Evolutionary conservation across 2,888 invertebrate genomes (phyloP), one percentile per base, ranked within the genome.

Genomic region (Steinernema scapterisci): DNA sequence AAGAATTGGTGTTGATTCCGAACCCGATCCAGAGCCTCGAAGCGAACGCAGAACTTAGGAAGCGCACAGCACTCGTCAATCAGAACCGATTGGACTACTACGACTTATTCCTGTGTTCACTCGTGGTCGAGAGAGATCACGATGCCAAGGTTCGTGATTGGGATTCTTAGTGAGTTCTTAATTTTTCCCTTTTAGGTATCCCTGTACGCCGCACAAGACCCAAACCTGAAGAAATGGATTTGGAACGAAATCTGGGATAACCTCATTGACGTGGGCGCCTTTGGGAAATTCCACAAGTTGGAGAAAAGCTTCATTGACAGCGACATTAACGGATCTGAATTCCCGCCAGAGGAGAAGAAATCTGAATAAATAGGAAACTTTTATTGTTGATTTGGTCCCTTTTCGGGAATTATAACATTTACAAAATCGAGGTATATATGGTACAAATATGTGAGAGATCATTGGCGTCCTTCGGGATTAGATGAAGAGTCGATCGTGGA

Each of bases 81-180:
- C 76, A 77, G 70, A 77, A 82, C 31, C 74, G 84, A 27, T 70
- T 86, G 25, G 84, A 84, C 70, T 79, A 81, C 73, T 83, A 84
- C 74, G 82, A 85, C 71, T 77, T 83, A 23, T 81, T 79, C 79
- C 79, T 85, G 44, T 82, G 85, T 70, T 82, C 85, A 9, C 73
- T 85, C 21, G 70, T 86, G 0, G 79, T 84, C 1, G 75, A 78
- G 54, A 63, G 77, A n/a, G 74, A 78, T 23, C 79, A 81, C 74
- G 84, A 85, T 54, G 73, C 77, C 27, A 80, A 80, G 73, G 83
- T 83, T 23, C 16, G 76, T 78, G 52, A 19, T 23, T 31, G 7
- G 1, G 38, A 3, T 48, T 48, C 31, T 63, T 25, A 25, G 19
- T 9, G 38, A 3, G 9, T 38, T 38, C 1, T 23, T 52, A 27